Base-by-base conservation (phyloP, 2,797 vertebrate species). In the Microcaecilia unicolor region DNA sequence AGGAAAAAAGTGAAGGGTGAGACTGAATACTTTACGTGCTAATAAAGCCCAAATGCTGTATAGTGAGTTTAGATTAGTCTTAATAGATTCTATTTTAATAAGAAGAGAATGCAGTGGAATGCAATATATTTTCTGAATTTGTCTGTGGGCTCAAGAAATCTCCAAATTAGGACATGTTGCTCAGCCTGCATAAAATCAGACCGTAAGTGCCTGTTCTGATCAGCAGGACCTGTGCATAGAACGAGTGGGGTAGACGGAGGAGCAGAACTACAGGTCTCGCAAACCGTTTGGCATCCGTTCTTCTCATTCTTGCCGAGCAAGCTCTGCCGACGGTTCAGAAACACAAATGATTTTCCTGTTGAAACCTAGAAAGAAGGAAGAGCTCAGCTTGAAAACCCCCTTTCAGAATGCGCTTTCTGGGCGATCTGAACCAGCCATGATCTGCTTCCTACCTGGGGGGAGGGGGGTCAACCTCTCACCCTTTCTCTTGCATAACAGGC, bases 111-210 rank as follows among this genome's bases (percentile, higher is more conserved):
- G 55, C 30, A 0, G 3, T 28, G 11, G 8, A 40, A 31, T 35
- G 28, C 21, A 1, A 0, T 55, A 8, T 48, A 18, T 64, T 64
- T 70, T 58, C 39, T 44, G 46, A 34, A 56, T 53, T 49, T 42
- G 65, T 27, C 55, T 47, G 45, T 52, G 37, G 18, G 22, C 44
- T 51, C 41, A 41, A 51, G 40, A 60, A 58, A 72, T 67, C 33
- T 35, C 72, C 64, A 59, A 63, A 61, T 67, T 67, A 60, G 70
- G 59, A 31, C n/a, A 48, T 34, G 28, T 24, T 29, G 31, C 51
- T 11, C 20, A 37, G 48, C 38, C 35, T 50, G 41, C 37, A 10
- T 42, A 22, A 44, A 68, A 40, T 34, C 27, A 18, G 21, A 22
- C 3, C 23, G 19, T 16, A 32, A 43, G 34, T 23, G 44, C 33